phyloP scores from a whole-genome alignment of 2,113 vertebrate species.

The Chaenogobius annularis region DNA sequence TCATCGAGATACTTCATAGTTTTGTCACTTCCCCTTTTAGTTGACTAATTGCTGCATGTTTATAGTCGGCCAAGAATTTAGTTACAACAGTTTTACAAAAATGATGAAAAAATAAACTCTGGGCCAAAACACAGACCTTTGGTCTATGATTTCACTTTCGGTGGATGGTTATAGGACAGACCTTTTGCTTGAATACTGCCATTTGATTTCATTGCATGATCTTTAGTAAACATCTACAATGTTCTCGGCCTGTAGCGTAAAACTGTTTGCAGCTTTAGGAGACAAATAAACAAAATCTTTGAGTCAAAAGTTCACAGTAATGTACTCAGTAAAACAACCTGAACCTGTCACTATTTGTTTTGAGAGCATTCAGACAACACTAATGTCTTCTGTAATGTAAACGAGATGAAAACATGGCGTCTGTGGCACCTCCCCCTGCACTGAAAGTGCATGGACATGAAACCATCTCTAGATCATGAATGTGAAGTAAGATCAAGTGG shows the following conservation, averaged over 20 bases:
- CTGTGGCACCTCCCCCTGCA: conserved; percentile 8
- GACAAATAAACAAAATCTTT: neutral
- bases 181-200: no score
- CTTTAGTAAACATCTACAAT: neutral
- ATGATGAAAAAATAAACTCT: no score
- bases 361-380: neutral
- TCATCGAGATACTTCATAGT: no score
- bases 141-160: no score
- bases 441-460: conserved; percentile 29
- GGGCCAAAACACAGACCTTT: no score
- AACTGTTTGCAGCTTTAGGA: neutral
- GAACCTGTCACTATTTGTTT: neutral
- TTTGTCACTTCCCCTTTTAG: no score
- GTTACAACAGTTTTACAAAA: no score
- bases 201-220: neutral
- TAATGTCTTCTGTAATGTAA: conserved; percentile 5
- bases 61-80: no score
- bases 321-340: neutral
- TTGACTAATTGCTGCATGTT: no score
- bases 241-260: neutral
- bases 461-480: conserved; percentile 19
- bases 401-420: conserved; percentile 1
- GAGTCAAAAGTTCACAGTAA: neutral
- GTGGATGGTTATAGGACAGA: no score
- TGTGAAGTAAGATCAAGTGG: conserved; percentile 18